Percentiles rank a stretch among this genome's conserved stretches.
phyloP scores from a whole-genome alignment of 2,888 invertebrate species.

The Smittia sp. region DNA sequence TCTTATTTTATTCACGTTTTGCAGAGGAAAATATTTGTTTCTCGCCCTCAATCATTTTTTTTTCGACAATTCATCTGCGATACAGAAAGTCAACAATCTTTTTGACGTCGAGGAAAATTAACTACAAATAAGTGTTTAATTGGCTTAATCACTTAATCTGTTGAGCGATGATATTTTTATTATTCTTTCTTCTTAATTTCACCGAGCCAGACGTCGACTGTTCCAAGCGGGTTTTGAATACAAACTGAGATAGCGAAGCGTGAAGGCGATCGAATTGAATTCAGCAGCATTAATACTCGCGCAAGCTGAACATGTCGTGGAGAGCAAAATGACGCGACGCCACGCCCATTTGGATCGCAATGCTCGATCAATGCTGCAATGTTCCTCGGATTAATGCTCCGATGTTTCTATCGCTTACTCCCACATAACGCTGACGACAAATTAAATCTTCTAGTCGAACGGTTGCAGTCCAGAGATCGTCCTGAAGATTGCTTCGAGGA shows the following conservation, averaged over 20 bases:
- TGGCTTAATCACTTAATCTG: conserved; percentile 12
- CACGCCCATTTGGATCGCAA: no score
- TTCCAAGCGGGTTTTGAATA: background rate
- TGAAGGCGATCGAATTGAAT: background rate
- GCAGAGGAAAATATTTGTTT: no score
- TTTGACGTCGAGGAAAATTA: background rate
- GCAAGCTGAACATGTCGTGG: background rate
- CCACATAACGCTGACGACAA: no score
- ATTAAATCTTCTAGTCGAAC: no score
- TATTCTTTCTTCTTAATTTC: background rate
- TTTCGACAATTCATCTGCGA: background rate
- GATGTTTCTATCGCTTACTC: no score
- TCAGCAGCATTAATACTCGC: background rate
- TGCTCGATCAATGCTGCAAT: no score
- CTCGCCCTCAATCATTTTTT: no score
- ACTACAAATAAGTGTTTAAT: conserved; percentile 19
- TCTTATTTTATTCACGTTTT: background rate
- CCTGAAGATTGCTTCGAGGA: no score
- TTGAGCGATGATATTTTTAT: background rate
- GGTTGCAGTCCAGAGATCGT: no score
- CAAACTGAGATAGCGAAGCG: background rate
- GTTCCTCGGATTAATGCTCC: no score
- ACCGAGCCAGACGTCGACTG: background rate
- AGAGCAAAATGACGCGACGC: no score
- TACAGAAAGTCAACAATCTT: background rate